Evolutionary conservation across 2,888 invertebrate genomes (phyloP), one percentile per base, ranked within the genome.

Genomic region (Parnassius mnemosyne): DNA sequence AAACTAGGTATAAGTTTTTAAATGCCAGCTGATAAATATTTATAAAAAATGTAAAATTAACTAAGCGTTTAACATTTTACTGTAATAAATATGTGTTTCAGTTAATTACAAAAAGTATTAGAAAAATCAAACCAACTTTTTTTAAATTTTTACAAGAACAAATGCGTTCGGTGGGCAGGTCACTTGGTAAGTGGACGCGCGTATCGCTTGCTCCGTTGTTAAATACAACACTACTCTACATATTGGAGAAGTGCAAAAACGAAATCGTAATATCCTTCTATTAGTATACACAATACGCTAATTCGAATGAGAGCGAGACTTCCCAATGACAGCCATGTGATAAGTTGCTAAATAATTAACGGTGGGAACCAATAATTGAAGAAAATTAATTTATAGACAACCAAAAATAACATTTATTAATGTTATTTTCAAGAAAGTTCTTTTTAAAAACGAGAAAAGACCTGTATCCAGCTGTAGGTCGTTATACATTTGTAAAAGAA

Each of bases 201-300:
- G 85, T 81, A 80, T 83, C 81, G 76, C 68, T 69, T 66, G 85
- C 79, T 73, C 73, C 82, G 84, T 82, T 85, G 84, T 91, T 91
- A 91, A 91, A 91, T 91, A 91, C 89, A 74, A 78, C 78, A 81
- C 81, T 87, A 86, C 81, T 85, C 85, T 87, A 88, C 85, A 88
- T 89, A 89, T 87, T 72, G 76, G 68, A 64, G 70, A 72, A 77
- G 76, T 74, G 68, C 80, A 75, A 80, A 80, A 83, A 80, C 79
- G 79, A 77, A 71, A 80, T 77, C 76, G 69, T 68, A 65, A 65
- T 41, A 66, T 63, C 64, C 65, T 57, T 60, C 61, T 46, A 61
- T 64, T 64, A 65, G 63, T 67, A 49, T 43, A 60, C 43, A 64
- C 57, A 54, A 47, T 63, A 13, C 50, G 51, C 54, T 66, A 57